These are phyloP conservation scores for Prietella phreatophila DNA, from an alignment of 2,113 vertebrate species.

Conservation along the genomic window DNA sequence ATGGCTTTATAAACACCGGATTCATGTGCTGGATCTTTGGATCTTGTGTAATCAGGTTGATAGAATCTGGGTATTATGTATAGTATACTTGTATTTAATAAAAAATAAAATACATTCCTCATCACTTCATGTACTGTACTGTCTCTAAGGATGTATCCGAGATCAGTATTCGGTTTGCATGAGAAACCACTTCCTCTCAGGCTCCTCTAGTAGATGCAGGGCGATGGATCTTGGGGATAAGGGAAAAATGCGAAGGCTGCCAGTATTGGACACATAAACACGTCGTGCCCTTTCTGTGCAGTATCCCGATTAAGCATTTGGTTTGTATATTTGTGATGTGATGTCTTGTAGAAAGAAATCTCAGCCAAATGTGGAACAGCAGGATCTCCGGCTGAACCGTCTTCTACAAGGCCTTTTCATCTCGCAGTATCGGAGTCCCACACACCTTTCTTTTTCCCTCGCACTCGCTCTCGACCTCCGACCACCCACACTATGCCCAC, in stretches of 20 bases:
- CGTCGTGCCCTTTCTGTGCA: no score
- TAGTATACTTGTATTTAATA: not conserved
- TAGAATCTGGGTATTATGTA: not conserved
- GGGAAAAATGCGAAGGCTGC: constrained; percentile 11
- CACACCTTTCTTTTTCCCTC: constrained; percentile 59
- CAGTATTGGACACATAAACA: not conserved
- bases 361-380: constrained; percentile 36
- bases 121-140: not conserved
- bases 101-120: no score
- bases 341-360: constrained; percentile 42
- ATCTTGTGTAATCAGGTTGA: not conserved
- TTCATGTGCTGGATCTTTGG: not conserved
- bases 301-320: not conserved
- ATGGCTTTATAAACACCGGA: not conserved
- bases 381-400: constrained; percentile 24
- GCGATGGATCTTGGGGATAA: constrained; percentile 25
- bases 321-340: not conserved
- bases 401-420: constrained; percentile 35
- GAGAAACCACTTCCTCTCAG: constrained; percentile 33
- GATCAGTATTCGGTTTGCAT: constrained; percentile 31
- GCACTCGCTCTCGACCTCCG: constrained; percentile 64
- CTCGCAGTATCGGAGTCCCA: constrained; percentile 3
- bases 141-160: not conserved
- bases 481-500: constrained; percentile 82
- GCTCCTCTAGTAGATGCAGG: not conserved